Percentiles rank a stretch among this genome's conserved stretches.
Conservation (phyloP, 2,113 vertebrate genomes). For the Synodontis membranacea region DNA sequence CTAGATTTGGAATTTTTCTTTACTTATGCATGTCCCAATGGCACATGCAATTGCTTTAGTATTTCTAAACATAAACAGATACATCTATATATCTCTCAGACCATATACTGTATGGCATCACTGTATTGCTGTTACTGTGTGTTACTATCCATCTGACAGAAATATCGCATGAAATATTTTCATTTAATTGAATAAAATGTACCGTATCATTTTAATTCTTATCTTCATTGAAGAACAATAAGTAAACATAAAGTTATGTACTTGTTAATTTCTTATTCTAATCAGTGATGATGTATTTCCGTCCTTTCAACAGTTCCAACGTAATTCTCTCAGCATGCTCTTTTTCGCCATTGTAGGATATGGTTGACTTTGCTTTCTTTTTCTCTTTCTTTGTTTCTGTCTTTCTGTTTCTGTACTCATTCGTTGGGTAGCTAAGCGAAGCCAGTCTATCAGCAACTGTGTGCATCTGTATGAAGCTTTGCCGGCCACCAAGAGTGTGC, state of each 20-base stretch:
- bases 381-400: slow-evolving; percentile 53
- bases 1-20: neutral
- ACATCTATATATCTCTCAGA: too few relatives aligned
- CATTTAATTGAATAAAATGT: neutral
- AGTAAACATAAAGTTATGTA: neutral
- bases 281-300: neutral
- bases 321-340: slow-evolving; percentile 6
- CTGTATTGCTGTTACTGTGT: neutral
- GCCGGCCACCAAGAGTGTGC: slow-evolving; percentile 95
- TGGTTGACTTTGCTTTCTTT: slow-evolving; percentile 33
- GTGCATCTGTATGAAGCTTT: slow-evolving; percentile 95
- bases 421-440: slow-evolving; percentile 92
- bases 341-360: slow-evolving; percentile 12
- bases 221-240: neutral
- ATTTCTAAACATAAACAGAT: neutral
- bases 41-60: neutral
- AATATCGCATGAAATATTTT: neutral
- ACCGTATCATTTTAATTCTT: neutral
- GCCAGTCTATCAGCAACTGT: slow-evolving; percentile 99
- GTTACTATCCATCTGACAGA: neutral
- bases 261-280: neutral
- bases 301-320: neutral
- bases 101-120: too few relatives aligned
- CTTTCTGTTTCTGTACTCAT: slow-evolving; percentile 41
- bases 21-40: neutral